phyloP scores from a whole-genome alignment of 2,888 invertebrate genomes.

The Archips crataeganus region DNA sequence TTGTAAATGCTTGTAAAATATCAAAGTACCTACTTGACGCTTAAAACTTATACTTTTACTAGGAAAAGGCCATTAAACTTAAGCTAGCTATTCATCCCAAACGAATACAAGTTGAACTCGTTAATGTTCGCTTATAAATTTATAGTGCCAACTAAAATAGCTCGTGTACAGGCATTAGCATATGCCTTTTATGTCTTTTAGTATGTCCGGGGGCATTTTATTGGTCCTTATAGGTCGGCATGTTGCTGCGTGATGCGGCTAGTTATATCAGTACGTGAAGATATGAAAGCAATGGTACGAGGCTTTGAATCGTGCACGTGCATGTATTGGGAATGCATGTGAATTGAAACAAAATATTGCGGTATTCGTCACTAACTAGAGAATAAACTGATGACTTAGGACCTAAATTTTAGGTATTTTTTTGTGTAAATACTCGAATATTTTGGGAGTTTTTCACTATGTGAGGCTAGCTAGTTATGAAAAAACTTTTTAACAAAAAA shows the following conservation, averaged over 20 bases:
- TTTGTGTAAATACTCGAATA: no score
- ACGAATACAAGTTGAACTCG: slow-evolving; percentile 41
- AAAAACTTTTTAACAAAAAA: no score
- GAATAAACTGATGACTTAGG: no score
- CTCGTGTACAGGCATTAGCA: slow-evolving; percentile 46
- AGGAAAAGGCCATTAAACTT: slow-evolving; percentile 12
- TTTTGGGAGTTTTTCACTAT: no score
- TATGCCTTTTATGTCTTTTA: slow-evolving; percentile 49
- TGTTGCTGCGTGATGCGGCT: slow-evolving; percentile 32
- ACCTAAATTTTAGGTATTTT: no score
- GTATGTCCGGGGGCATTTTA: slow-evolving; percentile 46
- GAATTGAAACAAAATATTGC: neutral
- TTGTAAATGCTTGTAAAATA: neutral
- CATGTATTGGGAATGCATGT: slow-evolving; percentile 2
- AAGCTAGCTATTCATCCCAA: slow-evolving; percentile 28
- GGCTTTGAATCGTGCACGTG: slow-evolving; percentile 12
- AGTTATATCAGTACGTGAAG: slow-evolving; percentile 30
- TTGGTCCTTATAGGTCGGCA: slow-evolving; percentile 43
- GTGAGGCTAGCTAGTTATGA: no score
- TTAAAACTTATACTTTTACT: slow-evolving; percentile 13
- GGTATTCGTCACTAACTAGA: neutral
- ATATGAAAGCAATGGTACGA: slow-evolving; percentile 24
- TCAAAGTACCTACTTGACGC: neutral
- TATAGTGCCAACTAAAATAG: slow-evolving; percentile 43
- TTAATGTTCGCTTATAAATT: slow-evolving; percentile 43